phyloP scores from a whole-genome alignment of 2,888 invertebrate genomes.

The Eristalis intricaria region DNA sequence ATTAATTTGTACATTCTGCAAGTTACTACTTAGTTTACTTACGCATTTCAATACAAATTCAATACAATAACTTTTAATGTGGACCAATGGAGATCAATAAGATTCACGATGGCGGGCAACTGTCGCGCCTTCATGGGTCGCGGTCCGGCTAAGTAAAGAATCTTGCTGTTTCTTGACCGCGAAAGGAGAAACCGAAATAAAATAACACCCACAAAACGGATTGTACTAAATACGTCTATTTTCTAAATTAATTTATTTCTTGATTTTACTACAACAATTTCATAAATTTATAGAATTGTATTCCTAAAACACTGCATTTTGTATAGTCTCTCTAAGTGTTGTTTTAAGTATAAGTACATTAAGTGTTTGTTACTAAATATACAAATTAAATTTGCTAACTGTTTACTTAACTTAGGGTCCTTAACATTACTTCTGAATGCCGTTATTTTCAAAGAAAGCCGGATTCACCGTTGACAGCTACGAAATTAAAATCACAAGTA shows the following conservation, averaged over 20 bases:
- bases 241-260: slow-evolving; percentile 51
- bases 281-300: slow-evolving; percentile 57
- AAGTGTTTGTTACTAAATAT: slow-evolving; percentile 40
- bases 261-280: slow-evolving; percentile 58
- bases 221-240: slow-evolving; percentile 67
- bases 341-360: slow-evolving; percentile 25
- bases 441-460: slow-evolving; percentile 8
- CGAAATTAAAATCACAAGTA: background rate
- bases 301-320: slow-evolving; percentile 51
- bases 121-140: too few relatives aligned
- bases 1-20: too few relatives aligned
- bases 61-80: too few relatives aligned
- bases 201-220: background rate
- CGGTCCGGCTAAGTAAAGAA: too few relatives aligned
- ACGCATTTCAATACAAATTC: too few relatives aligned
- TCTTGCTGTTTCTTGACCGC: too few relatives aligned
- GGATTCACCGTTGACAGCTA: slow-evolving; percentile 31
- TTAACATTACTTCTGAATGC: background rate
- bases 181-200: background rate
- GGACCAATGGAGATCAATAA: too few relatives aligned
- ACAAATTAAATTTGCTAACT: slow-evolving; percentile 57
- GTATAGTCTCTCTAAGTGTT: slow-evolving; percentile 59
- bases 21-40: too few relatives aligned
- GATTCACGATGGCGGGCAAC: too few relatives aligned
- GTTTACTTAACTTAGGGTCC: slow-evolving; percentile 15